Percentiles rank a stretch among this genome's conserved stretches.
These are phyloP conservation scores for Schlechtendalia chinensis DNA, from an alignment of 1,140 invertebrate genomes.

Conservation along the genomic window DNA sequence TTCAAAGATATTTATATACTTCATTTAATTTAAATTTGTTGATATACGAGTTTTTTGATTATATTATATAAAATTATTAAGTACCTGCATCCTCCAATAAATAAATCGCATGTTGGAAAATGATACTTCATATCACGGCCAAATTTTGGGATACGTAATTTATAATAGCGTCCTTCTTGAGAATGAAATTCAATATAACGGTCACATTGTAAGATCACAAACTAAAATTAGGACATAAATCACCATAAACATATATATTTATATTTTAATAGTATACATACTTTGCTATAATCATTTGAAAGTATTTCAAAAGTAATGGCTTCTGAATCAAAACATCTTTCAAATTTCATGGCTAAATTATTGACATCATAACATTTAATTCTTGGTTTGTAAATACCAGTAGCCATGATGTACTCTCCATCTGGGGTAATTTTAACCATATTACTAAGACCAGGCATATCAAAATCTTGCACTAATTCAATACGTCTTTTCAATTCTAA, in stretches of 20 bases:
- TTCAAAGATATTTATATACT: neutral
- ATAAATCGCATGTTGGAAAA: conserved; percentile 84
- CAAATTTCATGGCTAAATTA: conserved; percentile 96
- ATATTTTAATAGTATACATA: conserved; percentile 56
- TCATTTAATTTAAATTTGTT: neutral
- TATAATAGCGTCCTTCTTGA: conserved; percentile 85
- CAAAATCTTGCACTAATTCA: conserved; percentile 98
- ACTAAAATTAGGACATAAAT: conserved; percentile 58
- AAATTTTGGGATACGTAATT: conserved; percentile 90
- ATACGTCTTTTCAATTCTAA: conserved; percentile 81
- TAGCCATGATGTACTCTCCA: conserved; percentile 87
- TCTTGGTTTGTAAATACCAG: conserved; percentile 95
- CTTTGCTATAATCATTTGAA: conserved; percentile 87
- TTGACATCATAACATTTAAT: conserved; percentile 95
- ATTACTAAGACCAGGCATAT: conserved; percentile 93
- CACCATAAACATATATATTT: neutral
- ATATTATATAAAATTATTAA: conserved; percentile 51
- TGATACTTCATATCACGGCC: conserved; percentile 93
- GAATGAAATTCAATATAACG: conserved; percentile 94
- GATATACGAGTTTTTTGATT: neutral
- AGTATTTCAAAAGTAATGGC: conserved; percentile 83
- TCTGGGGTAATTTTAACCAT: conserved; percentile 84
- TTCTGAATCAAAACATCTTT: conserved; percentile 96
- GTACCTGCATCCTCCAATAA: conserved; percentile 84
- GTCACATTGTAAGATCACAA: conserved; percentile 79